Conservation (phyloP, 1,140 invertebrate genomes). For the Penaeus vannamei region DNA sequence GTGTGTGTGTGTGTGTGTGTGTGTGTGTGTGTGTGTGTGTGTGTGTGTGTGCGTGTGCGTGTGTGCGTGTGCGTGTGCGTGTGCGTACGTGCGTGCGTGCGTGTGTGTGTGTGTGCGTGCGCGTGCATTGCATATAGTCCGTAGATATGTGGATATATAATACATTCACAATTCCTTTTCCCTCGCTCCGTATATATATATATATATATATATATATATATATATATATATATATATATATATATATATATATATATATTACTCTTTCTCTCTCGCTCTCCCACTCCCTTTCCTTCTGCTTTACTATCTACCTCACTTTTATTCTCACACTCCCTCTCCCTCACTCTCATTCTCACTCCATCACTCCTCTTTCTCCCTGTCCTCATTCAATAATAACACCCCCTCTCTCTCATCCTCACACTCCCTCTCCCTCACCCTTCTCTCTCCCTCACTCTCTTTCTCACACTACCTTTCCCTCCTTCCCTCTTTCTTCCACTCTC, state of each 20-base stretch:
- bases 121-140: no score
- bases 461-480: no score
- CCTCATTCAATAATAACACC: no score
- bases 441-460: not conserved
- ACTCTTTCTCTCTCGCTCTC: not conserved
- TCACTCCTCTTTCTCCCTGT: not conserved
- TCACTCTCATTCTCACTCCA: not conserved
- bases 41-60: conserved; percentile 10
- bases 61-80: not conserved
- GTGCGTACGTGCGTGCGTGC: conserved; percentile 10
- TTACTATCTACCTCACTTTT: no score
- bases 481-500: no score
- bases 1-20: conserved; percentile 11
- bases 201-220: no score
- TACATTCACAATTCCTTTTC: no score
- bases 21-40: not conserved
- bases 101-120: conserved; percentile 10
- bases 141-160: no score
- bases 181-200: conserved; percentile 5
- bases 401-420: not conserved
- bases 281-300: not conserved
- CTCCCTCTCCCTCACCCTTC: not conserved
- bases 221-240: no score
- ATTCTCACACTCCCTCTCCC: not conserved
- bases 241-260: no score